Evolutionary conservation across 2,797 vertebrate genomes (phyloP), one percentile per base, ranked within the genome.

Genomic region (Myotis vivesi): DNA sequence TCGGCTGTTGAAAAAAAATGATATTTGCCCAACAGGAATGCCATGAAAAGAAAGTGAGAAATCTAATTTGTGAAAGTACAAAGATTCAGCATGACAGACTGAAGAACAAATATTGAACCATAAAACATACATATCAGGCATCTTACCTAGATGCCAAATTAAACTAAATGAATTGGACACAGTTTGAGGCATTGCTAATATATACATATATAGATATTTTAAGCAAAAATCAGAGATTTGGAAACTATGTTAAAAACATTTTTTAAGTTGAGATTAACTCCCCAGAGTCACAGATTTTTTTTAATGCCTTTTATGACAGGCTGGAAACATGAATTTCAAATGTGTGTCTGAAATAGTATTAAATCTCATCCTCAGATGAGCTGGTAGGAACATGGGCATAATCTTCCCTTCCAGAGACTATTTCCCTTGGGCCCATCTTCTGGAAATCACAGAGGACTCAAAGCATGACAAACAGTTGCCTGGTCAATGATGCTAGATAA

Each of bases 1-100:
- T 97, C 95, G 87, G 57, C 88, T 87, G 93, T 95, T 96, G 86
- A 97, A 96, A 62, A 89, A 59, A 89, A 36, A 97, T 89, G 87
- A 33, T 91, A 89, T 96, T 96, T 96, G n/a, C 72, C 76, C 86
- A 96, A 96, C 66, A 95, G 80, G 80, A 96, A 95, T 64, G 25
- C 55, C 33, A 75, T 89, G 72, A 92, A 96, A 96, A 96, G 76
- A 96, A 94, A 87, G 69, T 91, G 86, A 94, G 83, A 92, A 96
- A 94, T 92, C 62, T 94, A 87, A 94, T 94, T 96, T 91, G 62
- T 85, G 77, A 96, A 89, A 92, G 33, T 57, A 96, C 41, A 91
- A 95, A 96, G 93, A 95, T 95, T 76, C 59, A 57, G 51, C 87
- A 85, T 94, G 87, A 95, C 95, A 93, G n/a, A 94, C 33, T 90